Conservation (phyloP, 2,113 vertebrate genomes). For the zebrafish (Danio rerio) region GRCz12tu NC_133182.1:66651001-66651500, state of each 20-base stretch:
- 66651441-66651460: slow-evolving; percentile 34
- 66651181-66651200: background rate
- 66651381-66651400: slow-evolving; percentile 65
- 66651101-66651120: background rate
- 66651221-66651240: slow-evolving; percentile 21
- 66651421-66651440: slow-evolving; percentile 40
- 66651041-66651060: slow-evolving; percentile 24
- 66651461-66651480: slow-evolving; percentile 9
- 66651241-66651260: slow-evolving; percentile 25
- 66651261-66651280: background rate
- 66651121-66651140: background rate
- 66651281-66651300: slow-evolving; percentile 49
- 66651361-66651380: slow-evolving; percentile 59
- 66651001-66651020: slow-evolving; percentile 36
- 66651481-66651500: slow-evolving; percentile 64
- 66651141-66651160: background rate
- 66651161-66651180: background rate
- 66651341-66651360: slow-evolving; percentile 71
- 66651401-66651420: slow-evolving; percentile 64
- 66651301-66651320: slow-evolving; percentile 32
- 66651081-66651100: background rate
- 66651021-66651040: slow-evolving; percentile 32
- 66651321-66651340: slow-evolving; percentile 67
- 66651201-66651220: background rate
- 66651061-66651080: background rate